Base-by-base conservation (phyloP, 2,797 vertebrate species). In the Lutjanus argentimaculatus region DNA sequence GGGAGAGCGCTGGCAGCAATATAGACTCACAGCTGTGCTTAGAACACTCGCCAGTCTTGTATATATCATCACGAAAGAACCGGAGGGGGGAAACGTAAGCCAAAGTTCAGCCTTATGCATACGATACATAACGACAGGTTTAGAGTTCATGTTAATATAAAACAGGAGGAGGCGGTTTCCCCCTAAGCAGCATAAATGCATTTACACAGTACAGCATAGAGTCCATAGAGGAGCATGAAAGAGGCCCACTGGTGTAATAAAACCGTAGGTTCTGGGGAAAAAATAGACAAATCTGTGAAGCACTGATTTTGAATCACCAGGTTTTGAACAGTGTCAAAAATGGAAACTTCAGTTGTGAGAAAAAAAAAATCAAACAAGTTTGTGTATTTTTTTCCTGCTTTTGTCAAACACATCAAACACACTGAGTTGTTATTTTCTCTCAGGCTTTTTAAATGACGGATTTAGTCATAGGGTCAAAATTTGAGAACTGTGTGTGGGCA, bases 41-140 rank as follows among this genome's bases (percentile, higher is more conserved):
- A 67, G 79, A 88, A 83, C 78, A 49, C 62, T 66, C 76, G 80
- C 85, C 83, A 83, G 75, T 67, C 74, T 53, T 46, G 3, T 85
- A 80, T 85, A 90, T 81, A 86, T 81, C 82, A 90, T 89, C 82
- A 80, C 63, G 42, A 67, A 85, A 75, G 74, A 84, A 80, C 74
- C 64, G 25, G 63, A 85, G 71, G 82, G 74, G 77, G n/a, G 57
- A 55, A 68, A 66, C 61, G 43, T 58, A 61, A 88, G 83, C 78
- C 83, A 83, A 75, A 87, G 87, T 84, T 89, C 85, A 89, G 79
- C 72, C 57, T 80, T 84, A 90, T 89, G 67, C 79, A 80, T 68
- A 79, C 61, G 75, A 88, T 83, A 71, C 83, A 87, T 79, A 91
- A 85, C 61, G 79, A 91, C 91, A 86, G 87, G 86, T 93, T 94